These are phyloP conservation scores for Drosophila tanythrix DNA, from an alignment of 2,888 invertebrate species.

Conservation along the genomic window DNA sequence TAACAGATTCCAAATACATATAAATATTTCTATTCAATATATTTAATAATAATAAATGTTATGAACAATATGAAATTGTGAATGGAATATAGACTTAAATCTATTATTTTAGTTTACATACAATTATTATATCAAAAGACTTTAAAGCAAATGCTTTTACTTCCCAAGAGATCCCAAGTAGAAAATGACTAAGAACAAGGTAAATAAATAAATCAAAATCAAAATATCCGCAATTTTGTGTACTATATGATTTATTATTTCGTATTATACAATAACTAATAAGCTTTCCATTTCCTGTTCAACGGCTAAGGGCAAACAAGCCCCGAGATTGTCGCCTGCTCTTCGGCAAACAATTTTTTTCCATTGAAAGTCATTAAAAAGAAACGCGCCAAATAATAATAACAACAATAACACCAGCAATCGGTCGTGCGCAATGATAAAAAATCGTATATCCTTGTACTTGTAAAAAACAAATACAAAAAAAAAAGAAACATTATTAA, in stretches of 20 bases:
- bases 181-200: neutral
- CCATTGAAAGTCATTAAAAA: slow-evolving; percentile 62
- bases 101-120: neutral
- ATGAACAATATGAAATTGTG: neutral
- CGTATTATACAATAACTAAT: slow-evolving; percentile 9
- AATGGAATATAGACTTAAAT: neutral
- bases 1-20: neutral
- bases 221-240: neutral
- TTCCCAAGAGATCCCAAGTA: neutral
- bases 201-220: neutral
- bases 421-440: slow-evolving; percentile 67
- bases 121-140: neutral
- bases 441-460: slow-evolving; percentile 52
- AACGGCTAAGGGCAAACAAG: slow-evolving; percentile 19
- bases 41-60: no score
- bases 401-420: slow-evolving; percentile 32
- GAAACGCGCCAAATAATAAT: slow-evolving; percentile 52
- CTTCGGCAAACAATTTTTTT: slow-evolving; percentile 36
- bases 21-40: neutral
- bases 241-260: neutral
- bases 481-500: slow-evolving; percentile 74
- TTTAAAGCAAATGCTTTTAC: neutral
- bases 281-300: neutral
- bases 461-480: slow-evolving; percentile 22
- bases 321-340: slow-evolving; percentile 32